phyloP scores from a whole-genome alignment of 2,888 invertebrate genomes.

The Ophioninae sp. region DNA sequence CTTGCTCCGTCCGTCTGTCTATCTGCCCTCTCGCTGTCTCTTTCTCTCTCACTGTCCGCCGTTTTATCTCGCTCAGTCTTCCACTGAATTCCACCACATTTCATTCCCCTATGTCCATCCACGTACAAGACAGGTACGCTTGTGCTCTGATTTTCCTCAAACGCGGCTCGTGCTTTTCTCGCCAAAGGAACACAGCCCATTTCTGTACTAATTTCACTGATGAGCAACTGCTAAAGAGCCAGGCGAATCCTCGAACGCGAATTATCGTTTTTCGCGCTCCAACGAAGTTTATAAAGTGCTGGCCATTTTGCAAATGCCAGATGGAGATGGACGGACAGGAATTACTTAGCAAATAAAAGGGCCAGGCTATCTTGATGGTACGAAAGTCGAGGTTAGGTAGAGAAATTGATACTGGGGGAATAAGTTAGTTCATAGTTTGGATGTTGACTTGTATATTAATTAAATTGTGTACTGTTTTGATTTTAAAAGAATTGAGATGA shows the following conservation, averaged over 20 bases:
- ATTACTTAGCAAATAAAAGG: no score
- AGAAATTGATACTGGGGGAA: no score
- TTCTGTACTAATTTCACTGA: neutral
- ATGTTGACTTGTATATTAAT: no score
- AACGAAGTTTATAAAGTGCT: neutral
- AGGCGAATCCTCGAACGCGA: neutral
- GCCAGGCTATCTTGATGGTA: no score
- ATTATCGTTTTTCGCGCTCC: neutral
- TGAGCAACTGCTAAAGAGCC: neutral
- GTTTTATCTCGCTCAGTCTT: constrained; percentile 13
- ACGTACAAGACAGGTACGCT: constrained; percentile 1
- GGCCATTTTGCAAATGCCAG: neutral
- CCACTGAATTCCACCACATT: no score
- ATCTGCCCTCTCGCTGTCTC: neutral
- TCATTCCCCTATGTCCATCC: constrained; percentile 22
- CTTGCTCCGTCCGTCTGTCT: neutral
- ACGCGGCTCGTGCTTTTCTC: neutral
- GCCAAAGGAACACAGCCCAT: neutral
- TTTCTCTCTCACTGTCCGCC: neutral
- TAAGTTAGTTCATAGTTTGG: no score
- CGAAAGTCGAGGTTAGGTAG: no score
- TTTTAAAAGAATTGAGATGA: no score
- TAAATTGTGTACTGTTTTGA: no score
- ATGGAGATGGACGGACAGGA: neutral
- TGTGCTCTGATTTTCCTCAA: constrained; percentile 20